phyloP scores from a whole-genome alignment of 2,113 vertebrate species.

The Datnioides undecimradiatus region DNA sequence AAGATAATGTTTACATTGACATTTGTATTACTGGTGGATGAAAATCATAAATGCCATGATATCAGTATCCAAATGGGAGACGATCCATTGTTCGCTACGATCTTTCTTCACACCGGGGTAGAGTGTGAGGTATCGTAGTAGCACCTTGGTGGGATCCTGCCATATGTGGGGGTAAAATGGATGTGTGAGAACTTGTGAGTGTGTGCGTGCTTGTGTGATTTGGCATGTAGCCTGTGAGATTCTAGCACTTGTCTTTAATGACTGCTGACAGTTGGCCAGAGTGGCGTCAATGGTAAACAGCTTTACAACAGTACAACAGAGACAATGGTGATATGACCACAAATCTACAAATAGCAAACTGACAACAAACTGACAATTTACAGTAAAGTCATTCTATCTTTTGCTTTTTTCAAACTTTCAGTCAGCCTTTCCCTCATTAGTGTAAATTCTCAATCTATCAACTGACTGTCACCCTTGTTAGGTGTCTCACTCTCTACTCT shows the following conservation, averaged over 20 bases:
- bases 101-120: slow-evolving; percentile 52
- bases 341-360: background rate
- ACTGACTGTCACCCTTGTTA: background rate
- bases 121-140: slow-evolving; percentile 57
- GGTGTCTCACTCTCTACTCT: slow-evolving; percentile 5
- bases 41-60: background rate
- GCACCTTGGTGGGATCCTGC: slow-evolving; percentile 61
- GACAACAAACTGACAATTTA: background rate
- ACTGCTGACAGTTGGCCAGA: slow-evolving; percentile 61
- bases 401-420: background rate
- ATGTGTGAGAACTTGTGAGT: background rate
- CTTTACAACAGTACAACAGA: slow-evolving; percentile 35
- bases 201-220: slow-evolving; percentile 27
- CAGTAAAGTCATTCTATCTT: background rate
- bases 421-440: background rate
- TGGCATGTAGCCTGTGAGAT: slow-evolving; percentile 61
- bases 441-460: background rate
- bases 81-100: slow-evolving; percentile 34
- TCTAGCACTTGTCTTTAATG: slow-evolving; percentile 58
- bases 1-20: background rate
- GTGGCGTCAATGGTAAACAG: slow-evolving; percentile 56
- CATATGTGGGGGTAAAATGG: slow-evolving; percentile 52
- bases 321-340: slow-evolving; percentile 29
- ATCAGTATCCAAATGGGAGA: background rate
- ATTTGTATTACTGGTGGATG: background rate